Evolutionary conservation across 2,797 vertebrate genomes (phyloP).

Genomic region (Anas georgica): DNA sequence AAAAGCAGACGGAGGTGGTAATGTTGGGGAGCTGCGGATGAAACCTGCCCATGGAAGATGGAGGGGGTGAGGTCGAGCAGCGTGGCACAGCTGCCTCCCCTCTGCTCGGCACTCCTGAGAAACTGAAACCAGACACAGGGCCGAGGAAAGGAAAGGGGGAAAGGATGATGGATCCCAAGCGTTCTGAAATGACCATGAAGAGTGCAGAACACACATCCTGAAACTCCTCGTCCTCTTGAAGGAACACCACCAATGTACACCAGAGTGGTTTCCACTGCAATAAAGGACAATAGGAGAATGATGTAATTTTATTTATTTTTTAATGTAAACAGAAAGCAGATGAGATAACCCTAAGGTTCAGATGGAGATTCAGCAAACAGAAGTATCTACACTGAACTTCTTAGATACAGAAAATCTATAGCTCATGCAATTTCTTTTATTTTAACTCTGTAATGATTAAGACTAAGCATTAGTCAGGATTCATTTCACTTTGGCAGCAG

Average conservation of each 20-base stretch:
- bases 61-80: accelerated
- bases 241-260: neutral
- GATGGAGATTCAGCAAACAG: neutral
- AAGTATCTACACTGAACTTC: neutral
- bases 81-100: neutral
- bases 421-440: neutral
- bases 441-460: neutral
- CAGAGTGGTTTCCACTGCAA: neutral
- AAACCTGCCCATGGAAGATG: neutral
- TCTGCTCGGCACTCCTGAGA: neutral
- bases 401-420: neutral
- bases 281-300: neutral
- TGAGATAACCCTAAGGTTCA: neutral
- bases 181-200: neutral
- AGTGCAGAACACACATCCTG: neutral
- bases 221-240: neutral
- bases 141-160: neutral
- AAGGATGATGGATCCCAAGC: neutral
- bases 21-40: neutral
- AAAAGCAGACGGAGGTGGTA: conserved; percentile 29
- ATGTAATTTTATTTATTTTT: neutral
- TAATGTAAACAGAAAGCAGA: neutral
- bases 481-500: neutral
- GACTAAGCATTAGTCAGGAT: neutral
- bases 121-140: neutral